phyloP scores from a whole-genome alignment of 2,113 vertebrate genomes.

The Oxyruncus cristatus region DNA sequence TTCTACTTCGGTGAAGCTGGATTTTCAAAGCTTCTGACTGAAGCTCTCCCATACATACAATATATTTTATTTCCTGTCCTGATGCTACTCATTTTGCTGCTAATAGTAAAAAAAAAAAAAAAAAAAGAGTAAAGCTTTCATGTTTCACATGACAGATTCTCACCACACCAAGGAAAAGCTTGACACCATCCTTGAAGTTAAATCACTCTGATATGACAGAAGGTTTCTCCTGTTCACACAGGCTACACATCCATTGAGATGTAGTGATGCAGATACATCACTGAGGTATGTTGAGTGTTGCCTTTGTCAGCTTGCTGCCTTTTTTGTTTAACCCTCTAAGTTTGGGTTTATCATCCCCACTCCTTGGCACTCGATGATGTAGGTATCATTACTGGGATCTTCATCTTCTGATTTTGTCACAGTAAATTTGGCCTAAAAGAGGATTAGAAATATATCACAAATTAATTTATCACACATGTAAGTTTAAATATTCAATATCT shows the following conservation, averaged over 20 bases:
- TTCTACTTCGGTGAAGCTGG: neutral
- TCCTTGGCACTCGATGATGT: slow-evolving; percentile 93
- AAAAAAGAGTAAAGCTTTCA: neutral
- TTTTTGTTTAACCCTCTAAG: slow-evolving; percentile 53
- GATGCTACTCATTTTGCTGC: neutral
- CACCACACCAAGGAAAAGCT: neutral
- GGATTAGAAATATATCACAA: neutral
- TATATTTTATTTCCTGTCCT: neutral
- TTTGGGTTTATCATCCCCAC: slow-evolving; percentile 80
- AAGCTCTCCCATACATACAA: neutral
- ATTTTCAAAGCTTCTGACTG: neutral
- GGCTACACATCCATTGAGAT: neutral
- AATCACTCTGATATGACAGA: neutral
- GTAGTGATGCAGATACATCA: neutral
- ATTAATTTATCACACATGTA: neutral
- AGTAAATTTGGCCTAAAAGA: slow-evolving; percentile 88
- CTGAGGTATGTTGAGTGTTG: slow-evolving; percentile 18
- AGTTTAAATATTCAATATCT: neutral
- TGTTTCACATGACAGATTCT: neutral
- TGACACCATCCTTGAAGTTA: neutral
- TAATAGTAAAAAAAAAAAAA: neutral
- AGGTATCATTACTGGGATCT: slow-evolving; percentile 74
- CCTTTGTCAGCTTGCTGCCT: neutral
- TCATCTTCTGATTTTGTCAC: slow-evolving; percentile 87
- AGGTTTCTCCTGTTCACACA: neutral